Conservation (phyloP, 2,888 invertebrate species). For the Cyrtodaria siliqua region DNA sequence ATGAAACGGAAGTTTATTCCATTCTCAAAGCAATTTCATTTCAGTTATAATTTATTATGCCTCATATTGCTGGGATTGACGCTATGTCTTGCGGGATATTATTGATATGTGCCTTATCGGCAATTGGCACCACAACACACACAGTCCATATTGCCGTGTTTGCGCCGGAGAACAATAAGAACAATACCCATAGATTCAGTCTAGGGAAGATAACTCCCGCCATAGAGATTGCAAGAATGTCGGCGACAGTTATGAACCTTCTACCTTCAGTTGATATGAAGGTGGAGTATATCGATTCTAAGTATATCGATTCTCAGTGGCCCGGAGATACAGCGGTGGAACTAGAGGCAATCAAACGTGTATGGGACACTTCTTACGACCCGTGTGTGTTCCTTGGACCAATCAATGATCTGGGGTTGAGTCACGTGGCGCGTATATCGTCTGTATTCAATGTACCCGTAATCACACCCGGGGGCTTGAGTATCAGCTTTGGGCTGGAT, state of each 20-base stretch:
- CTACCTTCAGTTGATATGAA: slow-evolving; percentile 24
- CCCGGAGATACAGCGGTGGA: slow-evolving; percentile 33
- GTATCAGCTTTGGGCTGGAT: slow-evolving; percentile 42
- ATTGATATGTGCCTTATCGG: neutral
- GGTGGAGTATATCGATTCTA: slow-evolving; percentile 24
- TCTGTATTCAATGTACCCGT: slow-evolving; percentile 33
- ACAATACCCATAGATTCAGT: slow-evolving; percentile 9
- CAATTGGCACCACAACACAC: neutral
- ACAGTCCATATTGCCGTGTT: slow-evolving; percentile 32
- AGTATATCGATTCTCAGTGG: slow-evolving; percentile 10
- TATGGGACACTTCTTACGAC: slow-evolving; percentile 17
- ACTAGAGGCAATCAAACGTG: slow-evolving; percentile 24
- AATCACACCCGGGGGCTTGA: slow-evolving; percentile 52
- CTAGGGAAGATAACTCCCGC: slow-evolving; percentile 25
- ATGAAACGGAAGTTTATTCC: too few species aligned
- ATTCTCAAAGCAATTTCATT: too few species aligned
- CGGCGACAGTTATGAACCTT: neutral
- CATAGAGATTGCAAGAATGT: slow-evolving; percentile 28
- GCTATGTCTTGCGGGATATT: too few species aligned
- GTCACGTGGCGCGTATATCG: slow-evolving; percentile 44
- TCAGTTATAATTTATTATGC: too few species aligned
- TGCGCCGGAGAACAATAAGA: slow-evolving; percentile 13
- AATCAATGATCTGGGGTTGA: slow-evolving; percentile 26
- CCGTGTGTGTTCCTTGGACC: slow-evolving; percentile 45
- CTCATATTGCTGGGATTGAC: too few species aligned